Percentiles rank a stretch among this genome's conserved stretches.
phyloP scores from a whole-genome alignment of 2,797 vertebrate species.

The Ceryle rudis region DNA sequence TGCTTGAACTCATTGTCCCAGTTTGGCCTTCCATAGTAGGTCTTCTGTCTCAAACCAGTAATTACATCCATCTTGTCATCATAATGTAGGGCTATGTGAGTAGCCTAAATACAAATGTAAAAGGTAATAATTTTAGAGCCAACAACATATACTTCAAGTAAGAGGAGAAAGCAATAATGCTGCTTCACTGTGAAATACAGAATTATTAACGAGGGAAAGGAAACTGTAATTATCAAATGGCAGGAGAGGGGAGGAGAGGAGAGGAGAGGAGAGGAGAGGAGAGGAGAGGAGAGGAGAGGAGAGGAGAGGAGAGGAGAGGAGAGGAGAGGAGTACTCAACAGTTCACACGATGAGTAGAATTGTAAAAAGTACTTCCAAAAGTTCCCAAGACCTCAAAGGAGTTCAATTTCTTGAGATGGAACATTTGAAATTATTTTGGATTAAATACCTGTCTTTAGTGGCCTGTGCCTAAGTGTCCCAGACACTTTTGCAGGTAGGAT shows the following conservation, averaged over 20 bases:
- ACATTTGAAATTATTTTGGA: background rate
- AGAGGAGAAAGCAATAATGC: background rate
- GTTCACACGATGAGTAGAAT: background rate
- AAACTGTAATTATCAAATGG: background rate
- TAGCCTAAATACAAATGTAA: constrained; percentile 75
- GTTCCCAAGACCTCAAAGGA: background rate
- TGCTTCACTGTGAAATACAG: background rate
- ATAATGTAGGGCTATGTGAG: constrained; percentile 82
- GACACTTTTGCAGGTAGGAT: background rate
- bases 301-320: background rate
- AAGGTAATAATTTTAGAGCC: constrained; percentile 30
- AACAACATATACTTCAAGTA: background rate
- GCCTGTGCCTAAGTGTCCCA: background rate
- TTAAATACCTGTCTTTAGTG: background rate
- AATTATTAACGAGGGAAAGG: background rate
- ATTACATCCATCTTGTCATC: constrained; percentile 80
- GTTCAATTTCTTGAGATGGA: background rate
- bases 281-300: background rate
- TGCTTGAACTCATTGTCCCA: constrained; percentile 83
- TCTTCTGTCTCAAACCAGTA: constrained; percentile 84
- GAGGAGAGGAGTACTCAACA: background rate
- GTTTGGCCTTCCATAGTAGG: constrained; percentile 83
- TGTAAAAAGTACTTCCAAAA: background rate
- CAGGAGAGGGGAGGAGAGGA: no score
- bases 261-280: background rate